A percentile compares a stretch with the other conserved stretches of the same genome.
Conservation (phyloP, 2,888 invertebrate genomes). For the Eucera pruinosa region DNA sequence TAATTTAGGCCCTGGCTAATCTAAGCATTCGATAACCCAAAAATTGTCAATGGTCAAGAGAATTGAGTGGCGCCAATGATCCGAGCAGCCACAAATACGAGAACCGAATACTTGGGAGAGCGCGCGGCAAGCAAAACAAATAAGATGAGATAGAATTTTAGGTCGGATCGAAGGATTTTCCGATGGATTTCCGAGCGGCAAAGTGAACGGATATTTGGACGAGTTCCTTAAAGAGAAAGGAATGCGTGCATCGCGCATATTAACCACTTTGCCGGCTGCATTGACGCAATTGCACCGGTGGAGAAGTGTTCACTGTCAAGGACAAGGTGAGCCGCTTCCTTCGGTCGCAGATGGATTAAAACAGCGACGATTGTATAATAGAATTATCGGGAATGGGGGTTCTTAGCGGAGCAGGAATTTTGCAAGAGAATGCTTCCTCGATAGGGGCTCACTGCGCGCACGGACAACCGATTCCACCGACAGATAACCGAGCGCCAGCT, state of each 20-base stretch:
- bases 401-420: neutral
- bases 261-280: constrained; percentile 42
- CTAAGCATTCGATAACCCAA: too few species aligned
- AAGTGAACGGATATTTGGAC: constrained; percentile 17
- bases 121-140: too few species aligned
- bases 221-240: constrained; percentile 20
- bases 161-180: too few species aligned
- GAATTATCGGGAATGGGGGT: constrained; percentile 15
- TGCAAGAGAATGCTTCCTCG: neutral
- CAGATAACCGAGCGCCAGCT: neutral
- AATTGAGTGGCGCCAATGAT: too few species aligned
- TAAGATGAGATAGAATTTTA: too few species aligned
- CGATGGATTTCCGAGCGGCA: neutral
- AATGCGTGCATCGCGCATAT: constrained; percentile 33
- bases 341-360: constrained; percentile 12
- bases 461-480: neutral
- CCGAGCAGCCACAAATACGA: too few species aligned
- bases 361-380: constrained; percentile 9
- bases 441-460: too few species aligned
- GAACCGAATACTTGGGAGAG: too few species aligned
- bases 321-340: constrained; percentile 30
- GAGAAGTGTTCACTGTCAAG: constrained; percentile 47
- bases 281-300: constrained; percentile 51
- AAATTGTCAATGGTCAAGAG: too few species aligned
- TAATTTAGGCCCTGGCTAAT: too few species aligned